A percentile compares a stretch with the other conserved stretches of the same genome.
Conservation (phyloP, 2,888 invertebrate species). For the Galerucella nymphaeae region DNA sequence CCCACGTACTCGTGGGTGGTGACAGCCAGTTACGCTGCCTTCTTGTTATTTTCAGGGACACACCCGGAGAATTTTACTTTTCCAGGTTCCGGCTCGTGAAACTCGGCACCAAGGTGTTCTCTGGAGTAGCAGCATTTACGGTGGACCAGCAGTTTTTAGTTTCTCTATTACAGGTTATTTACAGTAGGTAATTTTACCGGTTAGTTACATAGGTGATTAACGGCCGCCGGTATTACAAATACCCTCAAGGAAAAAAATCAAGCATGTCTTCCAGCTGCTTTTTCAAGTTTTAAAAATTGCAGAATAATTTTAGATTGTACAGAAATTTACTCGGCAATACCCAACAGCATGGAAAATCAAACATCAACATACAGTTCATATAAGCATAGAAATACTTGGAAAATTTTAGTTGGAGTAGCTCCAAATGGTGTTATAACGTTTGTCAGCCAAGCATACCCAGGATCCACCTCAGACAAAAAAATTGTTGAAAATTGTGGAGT, state of each 20-base stretch:
- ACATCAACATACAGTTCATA: constrained; percentile 34
- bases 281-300: neutral
- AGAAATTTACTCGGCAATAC: constrained; percentile 8
- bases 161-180: too few relatives aligned
- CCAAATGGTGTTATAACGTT: constrained; percentile 17
- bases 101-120: too few relatives aligned
- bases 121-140: too few relatives aligned
- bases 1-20: too few relatives aligned
- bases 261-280: neutral
- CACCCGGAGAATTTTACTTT: too few relatives aligned
- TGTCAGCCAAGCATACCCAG: constrained; percentile 31
- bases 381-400: constrained; percentile 36
- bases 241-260: constrained; percentile 1
- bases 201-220: too few relatives aligned
- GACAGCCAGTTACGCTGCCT: too few relatives aligned
- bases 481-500: constrained; percentile 18
- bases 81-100: too few relatives aligned
- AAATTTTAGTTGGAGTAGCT: constrained; percentile 29
- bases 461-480: constrained; percentile 33
- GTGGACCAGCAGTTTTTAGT: too few relatives aligned
- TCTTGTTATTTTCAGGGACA: too few relatives aligned
- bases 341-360: constrained; percentile 27
- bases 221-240: too few relatives aligned
- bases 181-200: too few relatives aligned
- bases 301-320: constrained; percentile 10